A percentile compares a stretch with the other conserved stretches of the same genome.
phyloP scores from a whole-genome alignment of 2,888 invertebrate species.

The Acanthosepion pharaonis region DNA sequence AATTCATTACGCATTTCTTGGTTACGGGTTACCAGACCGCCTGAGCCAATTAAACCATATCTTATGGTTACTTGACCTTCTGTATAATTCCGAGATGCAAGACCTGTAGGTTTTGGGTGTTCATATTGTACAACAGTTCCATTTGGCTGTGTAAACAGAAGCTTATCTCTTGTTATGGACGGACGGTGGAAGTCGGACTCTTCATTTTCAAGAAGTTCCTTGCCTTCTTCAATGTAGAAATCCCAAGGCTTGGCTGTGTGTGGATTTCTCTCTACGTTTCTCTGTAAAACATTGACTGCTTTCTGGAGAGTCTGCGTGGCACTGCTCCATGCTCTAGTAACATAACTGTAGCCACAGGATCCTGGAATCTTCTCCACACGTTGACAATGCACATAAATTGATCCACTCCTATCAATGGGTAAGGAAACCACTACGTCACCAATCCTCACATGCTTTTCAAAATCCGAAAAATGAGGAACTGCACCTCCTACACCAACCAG shows the following conservation, averaged over 20 bases:
- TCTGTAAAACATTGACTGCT: conserved; percentile 57
- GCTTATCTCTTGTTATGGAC: conserved; percentile 61
- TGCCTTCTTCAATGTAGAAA: conserved; percentile 84
- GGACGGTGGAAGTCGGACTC: conserved; percentile 73
- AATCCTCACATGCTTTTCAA: conserved; percentile 90
- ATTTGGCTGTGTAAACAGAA: conserved; percentile 61
- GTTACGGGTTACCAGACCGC: conserved; percentile 85
- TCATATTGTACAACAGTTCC: conserved; percentile 57
- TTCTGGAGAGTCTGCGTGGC: conserved; percentile 59
- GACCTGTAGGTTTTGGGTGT: conserved; percentile 54
- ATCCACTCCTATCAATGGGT: conserved; percentile 59
- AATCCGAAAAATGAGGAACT: conserved; percentile 96
- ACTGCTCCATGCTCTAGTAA: conserved; percentile 62
- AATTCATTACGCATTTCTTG: conserved; percentile 89
- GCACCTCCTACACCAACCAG: conserved; percentile 97
- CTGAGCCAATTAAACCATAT: conserved; percentile 86
- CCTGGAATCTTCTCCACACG: conserved; percentile 57
- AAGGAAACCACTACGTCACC: conserved; percentile 76
- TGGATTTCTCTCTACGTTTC: conserved; percentile 56
- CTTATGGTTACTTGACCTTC: conserved; percentile 78
- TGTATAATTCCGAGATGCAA: conserved; percentile 64
- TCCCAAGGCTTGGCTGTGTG: conserved; percentile 81
- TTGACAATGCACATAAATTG: conserved; percentile 87
- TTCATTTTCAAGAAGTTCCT: conserved; percentile 77
- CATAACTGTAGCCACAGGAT: conserved; percentile 66